phyloP scores from a whole-genome alignment of 2,888 invertebrate species.

The Heliconius charithonia region DNA sequence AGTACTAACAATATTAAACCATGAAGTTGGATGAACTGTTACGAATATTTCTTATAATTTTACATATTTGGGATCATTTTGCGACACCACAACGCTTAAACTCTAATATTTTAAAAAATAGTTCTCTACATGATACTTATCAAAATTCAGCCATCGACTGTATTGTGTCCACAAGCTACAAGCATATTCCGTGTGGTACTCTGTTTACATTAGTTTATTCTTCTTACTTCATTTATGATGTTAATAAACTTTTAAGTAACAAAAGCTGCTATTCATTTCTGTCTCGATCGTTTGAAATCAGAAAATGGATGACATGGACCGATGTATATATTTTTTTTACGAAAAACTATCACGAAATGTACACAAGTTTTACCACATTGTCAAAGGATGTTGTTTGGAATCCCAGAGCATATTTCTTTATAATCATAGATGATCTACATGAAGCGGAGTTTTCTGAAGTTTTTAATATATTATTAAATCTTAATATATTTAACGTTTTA shows the following conservation, averaged over 20 bases:
- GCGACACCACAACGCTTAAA: neutral
- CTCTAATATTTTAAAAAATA: neutral
- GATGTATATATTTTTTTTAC: conserved; percentile 59
- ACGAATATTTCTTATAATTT: neutral
- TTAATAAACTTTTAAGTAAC: conserved; percentile 50
- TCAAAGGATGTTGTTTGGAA: conserved; percentile 59
- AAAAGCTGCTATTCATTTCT: conserved; percentile 54
- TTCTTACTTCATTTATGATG: conserved; percentile 7
- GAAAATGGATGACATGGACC: conserved; percentile 53
- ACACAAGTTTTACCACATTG: conserved; percentile 51
- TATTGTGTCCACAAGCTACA: conserved; percentile 19
- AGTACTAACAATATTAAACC: neutral
- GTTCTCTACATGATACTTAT: neutral
- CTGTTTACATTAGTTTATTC: conserved; percentile 29
- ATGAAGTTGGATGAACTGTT: neutral
- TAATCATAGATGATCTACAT: conserved; percentile 49
- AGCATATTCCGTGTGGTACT: conserved; percentile 30
- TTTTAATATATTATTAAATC: conserved; percentile 54
- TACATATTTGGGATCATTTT: neutral
- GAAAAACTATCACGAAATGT: conserved; percentile 51
- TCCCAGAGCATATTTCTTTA: conserved; percentile 59
- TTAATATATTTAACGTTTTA: conserved; percentile 57
- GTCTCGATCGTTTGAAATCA: conserved; percentile 49
- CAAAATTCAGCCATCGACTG: conserved; percentile 22
- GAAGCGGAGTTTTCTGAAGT: conserved; percentile 46